A percentile compares a stretch with the other conserved stretches of the same genome.
Evolutionary conservation across 1,140 invertebrate genomes (phyloP).

Genomic region (Planococcus citri): DNA sequence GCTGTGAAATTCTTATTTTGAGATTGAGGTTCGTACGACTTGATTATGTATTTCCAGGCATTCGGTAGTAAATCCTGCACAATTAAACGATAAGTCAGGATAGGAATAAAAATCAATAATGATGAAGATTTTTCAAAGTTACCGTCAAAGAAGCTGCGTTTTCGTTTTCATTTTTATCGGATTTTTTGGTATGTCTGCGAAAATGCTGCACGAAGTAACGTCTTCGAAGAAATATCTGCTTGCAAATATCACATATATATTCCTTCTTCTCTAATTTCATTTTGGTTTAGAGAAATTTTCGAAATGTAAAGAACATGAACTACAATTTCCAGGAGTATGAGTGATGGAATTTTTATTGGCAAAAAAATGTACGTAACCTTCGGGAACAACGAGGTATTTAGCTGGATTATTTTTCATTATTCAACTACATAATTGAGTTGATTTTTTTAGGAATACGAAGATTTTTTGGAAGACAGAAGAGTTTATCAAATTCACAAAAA

Average conservation of each 20-base stretch:
- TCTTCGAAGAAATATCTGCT: background rate
- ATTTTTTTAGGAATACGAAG: too few relatives aligned
- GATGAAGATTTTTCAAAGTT: background rate
- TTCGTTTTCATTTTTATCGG: background rate
- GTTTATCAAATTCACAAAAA: too few relatives aligned
- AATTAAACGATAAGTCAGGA: background rate
- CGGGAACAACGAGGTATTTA: too few relatives aligned
- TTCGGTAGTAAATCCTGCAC: background rate
- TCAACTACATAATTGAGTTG: too few relatives aligned
- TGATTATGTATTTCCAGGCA: background rate
- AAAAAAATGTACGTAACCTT: background rate
- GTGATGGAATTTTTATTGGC: background rate
- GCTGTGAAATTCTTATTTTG: slow-evolving; percentile 5
- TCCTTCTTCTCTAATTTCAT: slow-evolving; percentile 2
- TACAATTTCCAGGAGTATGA: background rate
- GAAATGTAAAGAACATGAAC: background rate
- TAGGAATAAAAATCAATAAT: background rate
- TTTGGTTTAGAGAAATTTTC: background rate
- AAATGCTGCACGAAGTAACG: slow-evolving; percentile 5
- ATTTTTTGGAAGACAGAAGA: too few relatives aligned
- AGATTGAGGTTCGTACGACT: background rate
- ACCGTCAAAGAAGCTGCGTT: background rate
- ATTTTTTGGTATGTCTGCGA: background rate
- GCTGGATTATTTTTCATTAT: too few relatives aligned
- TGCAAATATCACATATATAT: slow-evolving; percentile 9